These are phyloP conservation scores for Psilopogon haemacephalus DNA, from an alignment of 2,113 vertebrate species.

Conservation along the genomic window DNA sequence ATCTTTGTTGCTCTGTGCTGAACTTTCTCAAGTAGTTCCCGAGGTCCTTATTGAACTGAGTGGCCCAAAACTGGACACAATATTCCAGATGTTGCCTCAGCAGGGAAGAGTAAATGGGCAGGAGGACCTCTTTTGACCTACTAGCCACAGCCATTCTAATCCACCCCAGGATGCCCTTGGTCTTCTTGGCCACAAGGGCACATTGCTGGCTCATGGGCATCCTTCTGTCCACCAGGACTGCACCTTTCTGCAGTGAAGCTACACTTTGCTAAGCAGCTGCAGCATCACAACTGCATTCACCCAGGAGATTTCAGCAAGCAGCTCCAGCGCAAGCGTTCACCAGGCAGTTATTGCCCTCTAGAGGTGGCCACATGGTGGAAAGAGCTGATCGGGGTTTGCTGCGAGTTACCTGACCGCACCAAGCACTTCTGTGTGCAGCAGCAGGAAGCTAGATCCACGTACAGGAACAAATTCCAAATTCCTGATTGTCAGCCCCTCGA, in stretches of 20 bases:
- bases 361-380: neutral
- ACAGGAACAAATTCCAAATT: neutral
- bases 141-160: too few relatives aligned
- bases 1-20: too few relatives aligned
- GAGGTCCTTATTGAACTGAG: too few relatives aligned
- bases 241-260: neutral
- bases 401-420: fast-evolving
- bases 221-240: too few relatives aligned
- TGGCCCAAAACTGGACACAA: too few relatives aligned
- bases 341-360: constrained; percentile 30
- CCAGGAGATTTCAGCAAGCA: neutral
- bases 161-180: too few relatives aligned
- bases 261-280: neutral
- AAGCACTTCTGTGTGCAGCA: fast-evolving
- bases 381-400: neutral
- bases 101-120: too few relatives aligned
- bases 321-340: neutral
- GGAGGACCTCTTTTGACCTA: too few relatives aligned
- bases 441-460: neutral
- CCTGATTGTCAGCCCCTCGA: neutral
- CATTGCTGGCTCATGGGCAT: too few relatives aligned
- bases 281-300: neutral
- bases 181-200: too few relatives aligned
- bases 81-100: too few relatives aligned
- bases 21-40: too few relatives aligned